Evolutionary conservation across 1,140 invertebrate genomes (phyloP).

Genomic region (Danaus plexippus): DNA sequence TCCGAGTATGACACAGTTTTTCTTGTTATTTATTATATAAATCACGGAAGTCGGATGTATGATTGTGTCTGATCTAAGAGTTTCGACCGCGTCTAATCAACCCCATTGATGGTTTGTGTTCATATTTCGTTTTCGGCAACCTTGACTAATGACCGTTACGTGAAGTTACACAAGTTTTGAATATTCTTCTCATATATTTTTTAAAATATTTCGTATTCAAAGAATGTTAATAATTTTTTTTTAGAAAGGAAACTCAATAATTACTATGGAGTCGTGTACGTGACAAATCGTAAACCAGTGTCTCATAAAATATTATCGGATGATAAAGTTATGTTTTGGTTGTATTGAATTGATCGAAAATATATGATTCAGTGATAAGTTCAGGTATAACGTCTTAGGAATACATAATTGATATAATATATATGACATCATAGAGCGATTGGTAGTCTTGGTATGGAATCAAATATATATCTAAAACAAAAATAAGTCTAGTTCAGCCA

Average conservation of each 20-base stretch:
- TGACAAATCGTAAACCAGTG: slow-evolving; percentile 8
- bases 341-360: slow-evolving; percentile 9
- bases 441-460: too few species aligned
- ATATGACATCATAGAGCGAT: too few species aligned
- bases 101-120: slow-evolving; percentile 17
- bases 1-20: slow-evolving; percentile 55
- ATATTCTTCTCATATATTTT: not conserved
- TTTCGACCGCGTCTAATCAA: slow-evolving; percentile 32
- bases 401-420: too few species aligned
- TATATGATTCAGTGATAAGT: slow-evolving; percentile 1
- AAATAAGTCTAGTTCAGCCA: too few species aligned
- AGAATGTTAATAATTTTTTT: slow-evolving; percentile 1
- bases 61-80: slow-evolving; percentile 15
- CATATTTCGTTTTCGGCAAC: slow-evolving; percentile 33
- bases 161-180: slow-evolving; percentile 10
- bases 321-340: slow-evolving; percentile 14
- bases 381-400: too few species aligned
- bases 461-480: too few species aligned
- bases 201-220: not conserved
- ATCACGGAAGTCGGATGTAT: slow-evolving; percentile 31
- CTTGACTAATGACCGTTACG: slow-evolving; percentile 29
- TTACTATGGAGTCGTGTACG: slow-evolving; percentile 7
- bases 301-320: slow-evolving; percentile 12
- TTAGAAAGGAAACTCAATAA: not conserved
- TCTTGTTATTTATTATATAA: slow-evolving; percentile 40